Conservation (phyloP, 2,888 invertebrate species). For the Ashinkailepas kermadecensis region DNA sequence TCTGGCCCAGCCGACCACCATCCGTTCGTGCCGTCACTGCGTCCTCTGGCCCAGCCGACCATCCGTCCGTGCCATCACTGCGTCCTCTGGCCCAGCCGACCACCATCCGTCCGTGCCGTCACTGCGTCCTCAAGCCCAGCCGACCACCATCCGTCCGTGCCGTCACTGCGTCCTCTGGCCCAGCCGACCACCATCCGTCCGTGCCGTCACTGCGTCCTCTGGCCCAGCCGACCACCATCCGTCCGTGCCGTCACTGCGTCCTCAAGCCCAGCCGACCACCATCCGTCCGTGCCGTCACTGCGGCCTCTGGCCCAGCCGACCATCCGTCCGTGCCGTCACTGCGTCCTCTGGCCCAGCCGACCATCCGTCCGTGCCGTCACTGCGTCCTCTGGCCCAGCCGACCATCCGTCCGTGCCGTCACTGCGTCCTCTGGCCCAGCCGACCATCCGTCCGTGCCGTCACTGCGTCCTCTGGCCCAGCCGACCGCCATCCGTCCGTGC, state of each 20-base stretch:
- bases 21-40: conserved; percentile 24
- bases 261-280: conserved; percentile 68
- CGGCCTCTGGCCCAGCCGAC: conserved; percentile 60
- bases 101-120: conserved; percentile 26
- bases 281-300: conserved; percentile 25
- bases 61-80: conserved; percentile 25
- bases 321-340: conserved; percentile 25
- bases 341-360: conserved; percentile 59
- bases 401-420: conserved; percentile 26
- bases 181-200: no score
- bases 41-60: conserved; percentile 61
- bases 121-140: conserved; percentile 54
- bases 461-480: conserved; percentile 54
- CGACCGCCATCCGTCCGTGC: no score
- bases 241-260: conserved; percentile 24
- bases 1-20: conserved; percentile 71
- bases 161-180: conserved; percentile 47
- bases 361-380: conserved; percentile 26
- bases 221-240: no score
- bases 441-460: conserved; percentile 26
- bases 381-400: conserved; percentile 58
- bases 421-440: conserved; percentile 57
- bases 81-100: conserved; percentile 60
- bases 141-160: no score
- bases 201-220: conserved; percentile 41